These are phyloP conservation scores for Ferdinandea cuprea DNA, from an alignment of 2,888 invertebrate genomes.

Conservation along the genomic window DNA sequence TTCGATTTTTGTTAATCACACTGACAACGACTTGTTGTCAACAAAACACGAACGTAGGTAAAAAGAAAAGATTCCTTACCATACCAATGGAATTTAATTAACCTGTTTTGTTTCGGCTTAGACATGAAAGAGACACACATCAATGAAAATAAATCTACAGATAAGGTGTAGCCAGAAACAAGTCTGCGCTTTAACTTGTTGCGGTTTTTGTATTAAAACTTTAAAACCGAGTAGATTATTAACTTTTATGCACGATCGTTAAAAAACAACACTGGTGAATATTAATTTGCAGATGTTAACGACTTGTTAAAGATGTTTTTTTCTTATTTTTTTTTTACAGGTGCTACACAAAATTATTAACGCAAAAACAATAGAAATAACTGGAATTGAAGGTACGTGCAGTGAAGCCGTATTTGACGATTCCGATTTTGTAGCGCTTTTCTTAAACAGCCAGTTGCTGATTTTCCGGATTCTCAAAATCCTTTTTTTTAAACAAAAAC, in stretches of 20 bases:
- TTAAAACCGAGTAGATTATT: conserved; percentile 2
- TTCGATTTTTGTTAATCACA: conserved; percentile 45
- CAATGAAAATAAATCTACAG: not conserved
- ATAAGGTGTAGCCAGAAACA: not conserved
- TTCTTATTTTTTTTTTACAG: no score
- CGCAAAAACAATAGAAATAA: no score
- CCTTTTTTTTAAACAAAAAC: no score
- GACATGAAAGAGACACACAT: conserved; percentile 3
- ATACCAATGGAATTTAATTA: conserved; percentile 13
- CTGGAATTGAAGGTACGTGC: no score
- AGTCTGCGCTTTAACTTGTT: not conserved
- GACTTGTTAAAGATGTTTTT: conserved; percentile 5
- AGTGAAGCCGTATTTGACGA: no score
- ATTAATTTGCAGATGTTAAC: not conserved
- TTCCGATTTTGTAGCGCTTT: no score
- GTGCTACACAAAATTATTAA: no score
- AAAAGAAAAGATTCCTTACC: not conserved
- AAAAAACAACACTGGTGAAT: not conserved
- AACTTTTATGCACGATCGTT: conserved; percentile 2
- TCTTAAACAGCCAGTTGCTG: no score
- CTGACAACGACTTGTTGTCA: conserved; percentile 13
- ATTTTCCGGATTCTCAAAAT: no score
- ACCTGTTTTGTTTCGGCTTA: conserved; percentile 10
- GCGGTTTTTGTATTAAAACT: not conserved
- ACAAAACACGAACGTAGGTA: not conserved